A percentile compares a stretch with the other conserved stretches of the same genome.
These are phyloP conservation scores for Meiosimyza platycephala DNA, from an alignment of 2,888 invertebrate genomes.

Conservation along the genomic window DNA sequence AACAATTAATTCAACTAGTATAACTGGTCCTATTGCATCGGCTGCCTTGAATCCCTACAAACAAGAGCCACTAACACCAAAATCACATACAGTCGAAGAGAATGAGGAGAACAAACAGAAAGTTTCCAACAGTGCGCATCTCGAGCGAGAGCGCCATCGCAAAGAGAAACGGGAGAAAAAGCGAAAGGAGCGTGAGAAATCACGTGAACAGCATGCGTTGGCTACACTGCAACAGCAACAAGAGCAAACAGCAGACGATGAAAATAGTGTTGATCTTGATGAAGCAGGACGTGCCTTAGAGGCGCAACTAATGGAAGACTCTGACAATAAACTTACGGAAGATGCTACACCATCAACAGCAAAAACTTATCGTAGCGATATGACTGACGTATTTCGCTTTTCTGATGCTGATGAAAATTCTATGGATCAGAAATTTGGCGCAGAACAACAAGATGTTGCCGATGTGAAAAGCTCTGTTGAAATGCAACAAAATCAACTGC, in stretches of 20 bases:
- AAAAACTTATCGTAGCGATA: slow-evolving; percentile 64
- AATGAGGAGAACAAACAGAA: slow-evolving; percentile 60
- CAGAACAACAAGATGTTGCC: slow-evolving; percentile 47
- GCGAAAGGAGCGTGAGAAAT: slow-evolving; percentile 73
- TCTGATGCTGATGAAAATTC: slow-evolving; percentile 72
- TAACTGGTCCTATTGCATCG: slow-evolving; percentile 62
- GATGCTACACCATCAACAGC: slow-evolving; percentile 65
- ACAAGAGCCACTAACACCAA: slow-evolving; percentile 61
- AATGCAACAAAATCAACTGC: slow-evolving; percentile 14
- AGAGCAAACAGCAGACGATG: slow-evolving; percentile 68
- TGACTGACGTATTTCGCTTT: slow-evolving; percentile 73
- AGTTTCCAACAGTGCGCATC: slow-evolving; percentile 43
- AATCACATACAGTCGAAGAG: slow-evolving; percentile 58
- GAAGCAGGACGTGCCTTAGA: slow-evolving; percentile 86
- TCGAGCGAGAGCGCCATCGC: slow-evolving; percentile 64
- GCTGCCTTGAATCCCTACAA: slow-evolving; percentile 66
- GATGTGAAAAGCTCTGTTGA: neutral
- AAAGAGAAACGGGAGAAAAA: slow-evolving; percentile 73
- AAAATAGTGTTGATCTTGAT: slow-evolving; percentile 83
- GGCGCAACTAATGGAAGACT: slow-evolving; percentile 81
- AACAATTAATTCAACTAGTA: slow-evolving; percentile 41
- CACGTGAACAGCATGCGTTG: slow-evolving; percentile 61
- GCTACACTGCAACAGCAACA: slow-evolving; percentile 50
- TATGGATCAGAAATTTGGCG: slow-evolving; percentile 58
- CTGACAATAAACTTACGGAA: slow-evolving; percentile 68